Evolutionary conservation across 2,888 invertebrate genomes (phyloP), one percentile per base, ranked within the genome.

Genomic region (Fragum whitleyi): DNA sequence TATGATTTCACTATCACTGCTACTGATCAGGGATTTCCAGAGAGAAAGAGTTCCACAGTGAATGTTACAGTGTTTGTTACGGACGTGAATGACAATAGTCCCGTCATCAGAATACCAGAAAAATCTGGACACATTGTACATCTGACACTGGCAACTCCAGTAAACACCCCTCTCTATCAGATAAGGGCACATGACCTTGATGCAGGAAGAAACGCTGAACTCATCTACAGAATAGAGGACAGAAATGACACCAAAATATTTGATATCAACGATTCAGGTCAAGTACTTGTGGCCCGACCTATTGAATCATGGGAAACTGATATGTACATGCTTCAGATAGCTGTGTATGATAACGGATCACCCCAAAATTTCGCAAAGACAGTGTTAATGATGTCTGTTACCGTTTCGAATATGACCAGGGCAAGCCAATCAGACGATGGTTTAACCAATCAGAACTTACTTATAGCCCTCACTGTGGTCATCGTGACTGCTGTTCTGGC

Each of bases 1-100:
- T 90, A 89, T 76, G 81, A 85, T 36, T 91, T 92, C 73, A 79
- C 79, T 7, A 88, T 92, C 9, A 77, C 88, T 2, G 92, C 91
- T 16, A 87, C 81, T 7, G 92, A 93, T 81, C 87, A 88, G 42
- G 92, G 92, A 0, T 78, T 80, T 9, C 91, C 91, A 0, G 73
- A 88, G 6, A 68, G 86, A 69, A 72, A 61, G 19, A 82, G 80
- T 67, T 82, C 86, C 5, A 68, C 81, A n/a, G 86, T 87, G 16
- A 78, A 85, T 23, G 86, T 88, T 14, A 83, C 71, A 42, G 86
- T 88, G 68, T 79, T 79, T 74, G 86, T 88, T 19, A 81, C 68
- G 7, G 88, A 88, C 51, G 79, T 61, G 23, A 88, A 88, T 81
- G 88, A 88, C 74, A 87, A 88, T 55, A 71, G 74, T 2, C 93